Evolutionary conservation across 1,140 invertebrate species (phyloP).

Genomic region (Drosophila nigromelanica): DNA sequence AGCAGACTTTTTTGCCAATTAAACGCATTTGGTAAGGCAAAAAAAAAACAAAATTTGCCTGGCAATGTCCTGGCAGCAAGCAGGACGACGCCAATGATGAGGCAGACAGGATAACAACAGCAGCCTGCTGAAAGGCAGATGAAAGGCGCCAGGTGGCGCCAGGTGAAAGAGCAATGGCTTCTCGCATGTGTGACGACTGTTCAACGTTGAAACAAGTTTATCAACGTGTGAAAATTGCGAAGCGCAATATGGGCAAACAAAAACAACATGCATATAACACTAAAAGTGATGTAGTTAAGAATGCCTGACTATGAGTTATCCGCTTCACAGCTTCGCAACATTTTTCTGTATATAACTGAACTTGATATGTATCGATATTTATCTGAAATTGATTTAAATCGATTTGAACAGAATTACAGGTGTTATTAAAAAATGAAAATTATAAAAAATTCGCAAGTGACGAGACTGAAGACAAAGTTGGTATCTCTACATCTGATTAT

Average conservation of each 20-base stretch:
- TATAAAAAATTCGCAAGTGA: no score
- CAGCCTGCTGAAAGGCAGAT: no score
- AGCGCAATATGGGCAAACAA: constrained; percentile 61
- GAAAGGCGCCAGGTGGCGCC: constrained; percentile 1
- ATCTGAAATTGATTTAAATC: no score
- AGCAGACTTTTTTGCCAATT: constrained; percentile 65
- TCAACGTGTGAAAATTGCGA: constrained; percentile 78
- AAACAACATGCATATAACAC: constrained; percentile 17
- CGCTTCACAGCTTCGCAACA: not conserved
- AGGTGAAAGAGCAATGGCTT: not conserved
- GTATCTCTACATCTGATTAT: no score
- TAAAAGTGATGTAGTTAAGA: not conserved
- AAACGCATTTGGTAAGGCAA: constrained; percentile 71
- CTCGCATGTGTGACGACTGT: constrained; percentile 33
- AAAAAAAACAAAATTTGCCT: constrained; percentile 54
- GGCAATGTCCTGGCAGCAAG: constrained; percentile 8
- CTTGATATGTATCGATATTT: no score
- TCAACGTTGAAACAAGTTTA: constrained; percentile 74
- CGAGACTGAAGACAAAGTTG: no score
- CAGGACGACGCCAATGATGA: constrained; percentile 52
- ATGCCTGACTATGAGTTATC: not conserved
- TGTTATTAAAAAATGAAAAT: no score
- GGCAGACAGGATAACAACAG: constrained; percentile 35
- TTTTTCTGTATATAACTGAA: no score
- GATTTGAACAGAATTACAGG: no score